Base-by-base conservation (phyloP, 2,797 vertebrate species). In the Arrhamphus sclerolepis region DNA sequence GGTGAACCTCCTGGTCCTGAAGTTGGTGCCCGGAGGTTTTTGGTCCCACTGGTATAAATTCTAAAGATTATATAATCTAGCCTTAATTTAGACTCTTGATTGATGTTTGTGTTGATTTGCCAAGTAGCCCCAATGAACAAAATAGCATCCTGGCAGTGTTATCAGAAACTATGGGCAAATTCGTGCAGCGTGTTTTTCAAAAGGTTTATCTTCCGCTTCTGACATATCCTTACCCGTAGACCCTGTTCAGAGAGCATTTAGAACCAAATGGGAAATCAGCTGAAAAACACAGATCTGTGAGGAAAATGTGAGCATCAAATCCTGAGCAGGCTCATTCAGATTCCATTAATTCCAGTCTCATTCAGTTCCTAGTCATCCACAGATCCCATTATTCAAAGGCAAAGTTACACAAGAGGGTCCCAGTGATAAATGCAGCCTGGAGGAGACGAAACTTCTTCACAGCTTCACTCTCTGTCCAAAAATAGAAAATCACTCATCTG, bases 261-360 rank as follows among this genome's bases (percentile, higher is more conserved):
- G 21, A 31, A 64, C 34, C 21, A 55, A 58, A 65, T 43, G 22
- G 11, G 42, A 70, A 52, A 70, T 63, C 24, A 74, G 48, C 34
- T 49, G 51, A 47, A 71, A 61, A 59, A 52, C 51, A 55, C 44
- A 42, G 52, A 75, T 72, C 42, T 18, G 13, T n/a, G 34, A 24
- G 39, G n/a, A 20, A 48, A 55, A 76, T 54, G 29, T 43, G 59
- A 62, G 49, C n/a, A 64, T 46, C 20, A 57, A 41, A 61, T 66
- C 57, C 18, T 7, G 59, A 66, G 66, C 66, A 66, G 68, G 66
- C 62, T 81, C 68, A 62, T 80, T 74, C 66, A 41, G 46, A 16
- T 72, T 76, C 65, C 66, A 86, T 87, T 86, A 82, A 86, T 80
- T 77, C 63, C n/a, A 31, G 44, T 78, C 83, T 81, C 78, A 81